Conservation (phyloP, 2,113 vertebrate species). For the Bos indicus region DNA sequence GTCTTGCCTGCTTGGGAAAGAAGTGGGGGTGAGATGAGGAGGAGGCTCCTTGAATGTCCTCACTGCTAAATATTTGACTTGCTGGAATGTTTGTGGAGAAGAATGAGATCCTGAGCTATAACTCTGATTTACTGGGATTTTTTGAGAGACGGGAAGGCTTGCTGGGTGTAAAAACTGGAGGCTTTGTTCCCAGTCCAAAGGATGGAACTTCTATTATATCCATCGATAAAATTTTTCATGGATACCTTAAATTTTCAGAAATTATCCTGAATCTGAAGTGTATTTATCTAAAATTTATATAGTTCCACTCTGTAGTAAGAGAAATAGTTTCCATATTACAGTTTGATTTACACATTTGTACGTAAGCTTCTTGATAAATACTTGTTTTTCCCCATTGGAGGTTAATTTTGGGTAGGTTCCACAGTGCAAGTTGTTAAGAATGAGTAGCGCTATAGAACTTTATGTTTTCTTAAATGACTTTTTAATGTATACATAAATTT, state of each 20-base stretch:
- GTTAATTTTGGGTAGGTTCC: constrained; percentile 1
- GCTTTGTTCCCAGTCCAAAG: background rate
- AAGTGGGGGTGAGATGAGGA: background rate
- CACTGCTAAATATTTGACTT: background rate
- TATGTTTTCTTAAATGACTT: constrained; percentile 13
- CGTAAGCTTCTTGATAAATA: constrained; percentile 1
- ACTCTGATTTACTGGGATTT: background rate
- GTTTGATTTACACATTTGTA: background rate
- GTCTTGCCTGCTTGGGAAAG: background rate
- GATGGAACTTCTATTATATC: background rate
- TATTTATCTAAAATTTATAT: constrained; percentile 6
- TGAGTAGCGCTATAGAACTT: background rate
- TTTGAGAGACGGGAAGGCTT: background rate
- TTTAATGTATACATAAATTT: background rate
- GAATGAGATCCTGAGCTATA: background rate
- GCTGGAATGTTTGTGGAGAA: background rate
- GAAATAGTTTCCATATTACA: constrained; percentile 22
- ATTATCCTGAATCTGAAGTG: background rate
- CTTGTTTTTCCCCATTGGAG: background rate
- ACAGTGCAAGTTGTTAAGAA: background rate
- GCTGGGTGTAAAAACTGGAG: background rate
- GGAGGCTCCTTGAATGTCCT: background rate
- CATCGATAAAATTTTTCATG: background rate
- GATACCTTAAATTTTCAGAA: constrained; percentile 29
- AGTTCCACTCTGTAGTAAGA: background rate